Base-by-base conservation (phyloP, 2,888 invertebrate species). In the Tridacna gigas region DNA sequence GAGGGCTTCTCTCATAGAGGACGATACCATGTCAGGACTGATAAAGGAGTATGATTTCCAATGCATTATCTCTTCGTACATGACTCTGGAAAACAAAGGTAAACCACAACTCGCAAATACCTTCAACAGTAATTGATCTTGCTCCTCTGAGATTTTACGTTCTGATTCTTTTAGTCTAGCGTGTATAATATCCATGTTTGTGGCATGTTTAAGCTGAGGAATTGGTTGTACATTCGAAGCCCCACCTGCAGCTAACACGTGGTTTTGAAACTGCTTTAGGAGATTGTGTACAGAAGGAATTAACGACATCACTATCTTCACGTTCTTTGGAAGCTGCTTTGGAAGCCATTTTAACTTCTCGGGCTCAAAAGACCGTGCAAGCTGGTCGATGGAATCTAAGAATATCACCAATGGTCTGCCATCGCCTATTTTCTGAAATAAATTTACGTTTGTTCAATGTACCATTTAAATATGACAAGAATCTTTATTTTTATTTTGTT, bases 261-360 rank as follows among this genome's bases (percentile, higher is more conserved):
- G 78, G 15, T 75, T 78, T 61, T 82, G 75, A 15, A 93, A 90
- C 0, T 89, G 85, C 56, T 88, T 82, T 18, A 92, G 85, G 11
- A 94, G 82, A 74, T 89, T 88, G 79, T 84, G 81, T 15, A 90
- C 88, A 7, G 86, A 86, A 15, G 92, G 90, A 4, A 91, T 75
- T 0, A 92, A 85, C 11, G 93, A 91, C 37, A 93, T 81, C 12
- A 93, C 79, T 28, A 93, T 69, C 60, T 89, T 89, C 28, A 90
- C 88, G 75, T 92, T 88, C 18, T 83, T 47, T 15, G 92, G 91
- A 11, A 92, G 78, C 18, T 78, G 51, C n/a, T 80, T 79, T 18
- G 92, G 92, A 0, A 93, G 83, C 93, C 93, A 93, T 81, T 86
- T 84, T 22, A 93, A 81, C 48, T 88, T 91, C 79, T 90, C 89